Base-by-base conservation (phyloP, 2,113 vertebrate species). In the Alectura lathami region DNA sequence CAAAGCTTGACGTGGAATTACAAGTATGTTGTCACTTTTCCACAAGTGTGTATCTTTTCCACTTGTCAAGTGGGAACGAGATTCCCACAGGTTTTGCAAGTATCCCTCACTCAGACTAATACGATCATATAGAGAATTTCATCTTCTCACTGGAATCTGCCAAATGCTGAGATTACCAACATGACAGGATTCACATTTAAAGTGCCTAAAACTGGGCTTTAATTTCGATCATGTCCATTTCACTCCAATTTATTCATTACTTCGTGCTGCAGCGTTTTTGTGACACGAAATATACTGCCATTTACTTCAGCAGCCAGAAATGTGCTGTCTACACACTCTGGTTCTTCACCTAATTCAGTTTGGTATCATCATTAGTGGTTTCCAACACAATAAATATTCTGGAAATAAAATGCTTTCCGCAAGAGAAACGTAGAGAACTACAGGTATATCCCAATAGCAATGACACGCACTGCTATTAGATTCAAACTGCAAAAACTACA, bases 341-440 rank as follows among this genome's bases (percentile, higher is more conserved):
- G 21, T 48, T 82, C 56, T 79, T 64, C 38, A 80, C 6, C 48
- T 70, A 4, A 53, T 70, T 79, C 86, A 11, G 74, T 42, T 64
- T 76, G 59, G 36, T 40, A 68, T 16, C 75, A 30, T 57, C 81
- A 82, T 53, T 42, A 96, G 48, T 64, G 32, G 64, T 72, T 86
- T 86, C 20, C 57, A 96, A 53, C 40, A 14, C 60, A 76, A 82
- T 42, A 90, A 60, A 69, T 2, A 53, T 23, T 67, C 32, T 91
- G 36, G 48, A 80, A 94, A 54, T n/a, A 83, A 75, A 43, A 91
- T 26, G n/a, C 67, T 89, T 92, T 91, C 75, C 94, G 73, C 26
- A 80, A 56, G 34, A 81, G 66, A 87, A 93, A 60, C 59, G 78
- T 73, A 29, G 6, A 85, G 51, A 93, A 87, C 54, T 73, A 78